Percentiles rank a stretch among this genome's conserved stretches.
Conservation (phyloP, 2,888 invertebrate species). For the Myopa testacea region DNA sequence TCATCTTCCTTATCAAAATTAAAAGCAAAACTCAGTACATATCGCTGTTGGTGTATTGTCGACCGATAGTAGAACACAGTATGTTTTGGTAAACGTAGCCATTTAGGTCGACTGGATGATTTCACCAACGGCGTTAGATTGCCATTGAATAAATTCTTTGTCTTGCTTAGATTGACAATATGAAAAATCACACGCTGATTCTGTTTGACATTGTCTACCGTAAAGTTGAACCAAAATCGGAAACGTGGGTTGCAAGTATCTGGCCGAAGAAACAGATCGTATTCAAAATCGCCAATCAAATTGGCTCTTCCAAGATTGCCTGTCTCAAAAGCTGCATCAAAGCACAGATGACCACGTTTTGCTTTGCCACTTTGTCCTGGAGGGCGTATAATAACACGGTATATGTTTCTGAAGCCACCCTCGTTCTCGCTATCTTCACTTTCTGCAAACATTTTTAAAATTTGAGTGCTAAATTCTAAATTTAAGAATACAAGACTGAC, state of each 20-base stretch:
- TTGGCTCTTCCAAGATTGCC: slow-evolving; percentile 97
- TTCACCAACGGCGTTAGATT: slow-evolving; percentile 95
- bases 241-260: slow-evolving; percentile 95
- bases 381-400: slow-evolving; percentile 86
- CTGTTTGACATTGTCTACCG: slow-evolving; percentile 92
- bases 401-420: slow-evolving; percentile 93
- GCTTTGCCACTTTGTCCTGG: slow-evolving; percentile 95
- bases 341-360: slow-evolving; percentile 94
- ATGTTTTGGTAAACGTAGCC: slow-evolving; percentile 85
- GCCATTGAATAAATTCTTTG: slow-evolving; percentile 86
- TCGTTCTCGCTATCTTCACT: slow-evolving; percentile 94
- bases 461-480: neutral
- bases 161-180: slow-evolving; percentile 95
- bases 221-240: slow-evolving; percentile 98
- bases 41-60: slow-evolving; percentile 87
- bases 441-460: slow-evolving; percentile 70
- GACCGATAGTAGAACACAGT: slow-evolving; percentile 95
- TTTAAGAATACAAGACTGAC: too few relatives aligned
- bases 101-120: slow-evolving; percentile 89
- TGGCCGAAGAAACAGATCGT: slow-evolving; percentile 94
- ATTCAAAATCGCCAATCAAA: slow-evolving; percentile 92
- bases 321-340: slow-evolving; percentile 97
- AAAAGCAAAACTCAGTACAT: slow-evolving; percentile 93
- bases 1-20: slow-evolving; percentile 96
- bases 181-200: slow-evolving; percentile 98